These are phyloP conservation scores for Alces alces DNA, from an alignment of 2,113 vertebrate genomes.

Conservation along the genomic window DNA sequence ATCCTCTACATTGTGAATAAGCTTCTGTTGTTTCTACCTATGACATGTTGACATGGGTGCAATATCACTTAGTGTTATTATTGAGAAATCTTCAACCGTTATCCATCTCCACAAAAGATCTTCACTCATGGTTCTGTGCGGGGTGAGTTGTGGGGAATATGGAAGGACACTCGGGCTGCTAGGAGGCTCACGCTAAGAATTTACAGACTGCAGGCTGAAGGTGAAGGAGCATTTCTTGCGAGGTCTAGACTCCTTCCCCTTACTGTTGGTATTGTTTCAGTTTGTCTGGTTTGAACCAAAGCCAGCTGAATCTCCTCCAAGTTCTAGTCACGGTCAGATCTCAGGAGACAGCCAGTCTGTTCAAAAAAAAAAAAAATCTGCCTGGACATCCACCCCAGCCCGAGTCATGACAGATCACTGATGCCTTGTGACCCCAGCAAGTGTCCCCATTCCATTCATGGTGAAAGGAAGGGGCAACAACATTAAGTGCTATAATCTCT, in stretches of 20 bases:
- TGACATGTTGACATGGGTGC: background rate
- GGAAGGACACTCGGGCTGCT: background rate
- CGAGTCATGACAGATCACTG: background rate
- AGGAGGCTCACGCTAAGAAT: background rate
- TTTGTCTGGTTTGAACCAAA: constrained; percentile 57
- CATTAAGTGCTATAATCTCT: background rate
- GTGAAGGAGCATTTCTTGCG: background rate
- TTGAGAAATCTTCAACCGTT: background rate
- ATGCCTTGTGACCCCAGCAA: background rate
- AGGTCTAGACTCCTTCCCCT: background rate
- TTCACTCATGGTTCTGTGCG: background rate
- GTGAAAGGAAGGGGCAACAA: background rate
- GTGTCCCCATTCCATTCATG: background rate
- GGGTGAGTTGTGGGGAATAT: background rate
- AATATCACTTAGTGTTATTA: background rate
- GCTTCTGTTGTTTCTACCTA: background rate
- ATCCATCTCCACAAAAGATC: too few species aligned
- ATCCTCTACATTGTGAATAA: background rate
- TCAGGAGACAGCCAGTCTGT: constrained; percentile 68
- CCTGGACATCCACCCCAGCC: background rate
- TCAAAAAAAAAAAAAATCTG: constrained; percentile 1
- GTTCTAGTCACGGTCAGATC: constrained; percentile 64
- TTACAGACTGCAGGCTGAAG: background rate
- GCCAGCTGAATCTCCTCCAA: constrained; percentile 68
- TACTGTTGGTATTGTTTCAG: constrained; percentile 40